Conservation (phyloP, 2,797 vertebrate species). For the Amniataba percoides region DNA sequence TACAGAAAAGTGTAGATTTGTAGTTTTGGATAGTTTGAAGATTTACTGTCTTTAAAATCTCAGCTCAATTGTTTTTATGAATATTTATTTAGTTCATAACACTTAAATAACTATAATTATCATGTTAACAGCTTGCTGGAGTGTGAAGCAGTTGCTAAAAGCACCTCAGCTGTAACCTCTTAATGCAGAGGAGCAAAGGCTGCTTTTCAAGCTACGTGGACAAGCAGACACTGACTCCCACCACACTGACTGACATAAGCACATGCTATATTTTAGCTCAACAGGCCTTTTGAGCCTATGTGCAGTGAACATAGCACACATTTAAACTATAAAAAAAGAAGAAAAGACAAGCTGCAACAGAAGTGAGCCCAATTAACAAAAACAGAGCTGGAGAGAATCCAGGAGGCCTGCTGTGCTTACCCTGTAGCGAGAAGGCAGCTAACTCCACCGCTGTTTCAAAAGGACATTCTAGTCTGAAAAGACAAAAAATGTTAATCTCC, state of each 20-base stretch:
- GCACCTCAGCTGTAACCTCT: not conserved
- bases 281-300: not conserved
- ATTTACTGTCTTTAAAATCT: not conserved
- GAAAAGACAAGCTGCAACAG: not conserved
- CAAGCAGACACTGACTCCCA: not conserved
- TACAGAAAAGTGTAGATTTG: too few species aligned
- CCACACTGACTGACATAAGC: not conserved
- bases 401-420: conserved; percentile 80
- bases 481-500: not conserved
- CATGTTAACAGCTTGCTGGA: too few species aligned
- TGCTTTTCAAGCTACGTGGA: not conserved
- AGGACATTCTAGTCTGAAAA: conserved; percentile 92
- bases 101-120: too few species aligned
- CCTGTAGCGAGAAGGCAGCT: conserved; percentile 94
- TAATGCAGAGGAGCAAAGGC: not conserved
- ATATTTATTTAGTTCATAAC: too few species aligned
- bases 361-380: conserved; percentile 3
- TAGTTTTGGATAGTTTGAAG: not conserved
- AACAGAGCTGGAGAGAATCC: conserved; percentile 4
- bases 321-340: not conserved
- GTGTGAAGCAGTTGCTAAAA: too few species aligned
- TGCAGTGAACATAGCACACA: not conserved
- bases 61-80: too few species aligned
- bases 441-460: conserved; percentile 94
- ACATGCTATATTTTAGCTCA: not conserved